A percentile compares a stretch with the other conserved stretches of the same genome.
Conservation (phyloP, 2,888 invertebrate genomes). For the Acronicta psi region DNA sequence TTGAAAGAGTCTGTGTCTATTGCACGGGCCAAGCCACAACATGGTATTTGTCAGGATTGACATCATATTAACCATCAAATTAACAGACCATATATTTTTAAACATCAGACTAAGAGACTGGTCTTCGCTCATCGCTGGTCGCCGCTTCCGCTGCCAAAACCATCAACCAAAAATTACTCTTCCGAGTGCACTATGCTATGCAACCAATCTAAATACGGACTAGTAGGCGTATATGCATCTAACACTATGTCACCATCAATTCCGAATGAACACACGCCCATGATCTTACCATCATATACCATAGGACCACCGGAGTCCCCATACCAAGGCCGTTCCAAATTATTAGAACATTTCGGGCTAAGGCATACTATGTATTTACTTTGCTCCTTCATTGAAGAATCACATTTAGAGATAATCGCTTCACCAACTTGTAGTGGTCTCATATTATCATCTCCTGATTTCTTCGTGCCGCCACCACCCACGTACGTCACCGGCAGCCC, state of each 20-base stretch:
- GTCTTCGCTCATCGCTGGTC: no score
- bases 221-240: background rate
- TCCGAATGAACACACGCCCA: constrained; percentile 6
- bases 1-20: no score
- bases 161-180: no score
- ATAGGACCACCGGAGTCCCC: constrained; percentile 14
- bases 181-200: background rate
- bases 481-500: constrained; percentile 17
- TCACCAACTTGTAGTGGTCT: constrained; percentile 12
- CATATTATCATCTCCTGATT: background rate
- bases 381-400: background rate
- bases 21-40: no score
- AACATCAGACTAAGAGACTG: no score
- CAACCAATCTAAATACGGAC: constrained; percentile 10
- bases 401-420: constrained; percentile 2
- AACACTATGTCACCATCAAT: background rate
- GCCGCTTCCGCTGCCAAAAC: no score
- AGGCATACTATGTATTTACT: constrained; percentile 6
- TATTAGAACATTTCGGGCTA: background rate
- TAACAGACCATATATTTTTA: no score
- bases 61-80: no score
- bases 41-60: no score
- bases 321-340: background rate
- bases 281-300: constrained; percentile 5
- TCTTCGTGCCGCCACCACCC: constrained; percentile 1